These are phyloP conservation scores for Triplophysa siluroides DNA, from an alignment of 2,113 vertebrate genomes.

Conservation along the genomic window DNA sequence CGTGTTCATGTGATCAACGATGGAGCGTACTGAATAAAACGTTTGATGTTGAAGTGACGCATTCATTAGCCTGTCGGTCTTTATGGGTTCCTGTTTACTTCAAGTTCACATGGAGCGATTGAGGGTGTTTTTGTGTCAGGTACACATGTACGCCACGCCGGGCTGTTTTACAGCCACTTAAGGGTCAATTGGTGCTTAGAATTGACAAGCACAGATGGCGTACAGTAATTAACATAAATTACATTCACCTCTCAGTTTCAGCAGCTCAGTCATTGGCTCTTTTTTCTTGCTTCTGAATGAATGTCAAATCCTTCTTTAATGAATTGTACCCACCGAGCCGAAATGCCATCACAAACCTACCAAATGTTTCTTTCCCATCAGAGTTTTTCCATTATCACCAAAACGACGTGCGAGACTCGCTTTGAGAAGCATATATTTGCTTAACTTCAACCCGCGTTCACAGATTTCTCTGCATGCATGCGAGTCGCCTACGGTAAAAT, in stretches of 20 bases:
- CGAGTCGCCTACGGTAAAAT: neutral
- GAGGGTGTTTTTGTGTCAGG: conserved; percentile 16
- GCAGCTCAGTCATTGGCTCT: neutral
- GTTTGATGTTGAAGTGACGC: conserved; percentile 15
- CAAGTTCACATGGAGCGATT: conserved; percentile 13
- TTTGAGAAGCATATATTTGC: neutral
- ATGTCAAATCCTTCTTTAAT: conserved; percentile 13
- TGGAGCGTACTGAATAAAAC: neutral
- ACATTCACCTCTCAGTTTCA: neutral
- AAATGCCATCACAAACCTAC: neutral
- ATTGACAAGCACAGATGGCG: conserved; percentile 16
- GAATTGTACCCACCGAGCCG: neutral
- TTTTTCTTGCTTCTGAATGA: neutral
- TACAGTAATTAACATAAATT: conserved; percentile 23
- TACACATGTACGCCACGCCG: neutral
- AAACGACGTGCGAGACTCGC: neutral
- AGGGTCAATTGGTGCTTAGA: conserved; percentile 26
- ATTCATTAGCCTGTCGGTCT: neutral
- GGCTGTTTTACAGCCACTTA: conserved; percentile 26
- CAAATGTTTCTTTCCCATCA: neutral
- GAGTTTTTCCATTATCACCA: neutral
- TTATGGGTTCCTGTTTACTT: conserved; percentile 18
- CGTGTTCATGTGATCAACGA: neutral
- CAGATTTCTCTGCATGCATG: too few relatives aligned
- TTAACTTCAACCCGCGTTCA: too few relatives aligned